Evolutionary conservation across 2,113 vertebrate genomes (phyloP).

Genomic region (Protomyctophum bolini): DNA sequence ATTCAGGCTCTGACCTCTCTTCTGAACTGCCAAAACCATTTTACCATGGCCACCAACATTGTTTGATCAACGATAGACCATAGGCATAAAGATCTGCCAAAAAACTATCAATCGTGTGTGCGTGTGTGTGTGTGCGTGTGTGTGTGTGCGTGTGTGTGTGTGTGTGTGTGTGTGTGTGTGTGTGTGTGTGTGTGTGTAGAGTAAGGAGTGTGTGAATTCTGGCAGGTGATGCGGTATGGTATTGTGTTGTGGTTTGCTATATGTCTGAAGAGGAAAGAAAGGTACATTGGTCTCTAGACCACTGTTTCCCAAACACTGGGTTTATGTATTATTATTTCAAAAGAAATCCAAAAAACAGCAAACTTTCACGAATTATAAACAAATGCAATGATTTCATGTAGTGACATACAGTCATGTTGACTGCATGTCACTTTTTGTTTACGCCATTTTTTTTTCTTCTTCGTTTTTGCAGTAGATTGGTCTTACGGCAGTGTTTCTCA

Average conservation of each 20-base stretch:
- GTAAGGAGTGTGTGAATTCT: no score
- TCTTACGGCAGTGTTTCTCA: not conserved
- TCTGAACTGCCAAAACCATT: not conserved
- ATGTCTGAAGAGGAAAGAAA: not conserved
- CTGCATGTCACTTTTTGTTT: constrained; percentile 6
- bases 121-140: not conserved
- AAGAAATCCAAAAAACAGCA: not conserved
- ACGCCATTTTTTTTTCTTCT: constrained; percentile 3
- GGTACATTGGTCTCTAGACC: not conserved
- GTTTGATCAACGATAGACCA: not conserved
- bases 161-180: not conserved
- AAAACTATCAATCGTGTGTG: not conserved
- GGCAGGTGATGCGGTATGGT: no score
- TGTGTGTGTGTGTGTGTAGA: not conserved
- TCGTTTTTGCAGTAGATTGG: not conserved
- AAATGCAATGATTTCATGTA: no score
- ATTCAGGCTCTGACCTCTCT: not conserved
- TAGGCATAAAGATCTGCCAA: no score
- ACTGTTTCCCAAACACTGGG: no score
- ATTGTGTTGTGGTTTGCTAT: not conserved
- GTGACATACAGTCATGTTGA: no score
- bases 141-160: no score
- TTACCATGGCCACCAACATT: not conserved
- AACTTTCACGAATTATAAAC: no score
- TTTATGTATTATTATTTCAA: not conserved